Evolutionary conservation across 2,113 vertebrate genomes (phyloP), one percentile per base, ranked within the genome.

Genomic region (Gila orcuttii): DNA sequence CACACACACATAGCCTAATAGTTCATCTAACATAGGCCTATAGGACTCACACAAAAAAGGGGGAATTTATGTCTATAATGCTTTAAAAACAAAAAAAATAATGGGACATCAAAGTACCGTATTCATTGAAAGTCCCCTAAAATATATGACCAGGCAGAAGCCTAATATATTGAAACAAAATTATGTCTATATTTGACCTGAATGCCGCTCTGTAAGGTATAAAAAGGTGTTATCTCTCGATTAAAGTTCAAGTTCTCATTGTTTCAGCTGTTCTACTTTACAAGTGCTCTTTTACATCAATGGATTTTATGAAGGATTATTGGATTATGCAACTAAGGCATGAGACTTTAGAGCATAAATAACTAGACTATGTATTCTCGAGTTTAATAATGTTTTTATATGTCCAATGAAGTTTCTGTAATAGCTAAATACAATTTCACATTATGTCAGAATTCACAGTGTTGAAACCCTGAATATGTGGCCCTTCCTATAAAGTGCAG

Each of bases 271-370:
- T 75, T 47, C 45, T 4, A 25, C 50, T 71, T 33, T 42, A 13
- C 23, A 80, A 36, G 33, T 47, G 59, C 23, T 64, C 52, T 79
- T 83, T 75, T 39, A 36, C 55, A 21, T 60, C 21, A 84, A 6
- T 42, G 21, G 36, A 55, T 36, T 33, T 19, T 21, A 45, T 75
- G 28, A 7, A 17, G 21, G 19, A 66, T 85, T 57, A 76, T 55
- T 76, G n/a, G 21, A 69, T 76, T 81, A 73, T 76, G 77, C 33
- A 76, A 76, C n/a, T 33, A 47, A 80, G 17, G 33, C 79, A 81
- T 36, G 13, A 62, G 78, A 62, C 57, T 10, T 33, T 4, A 57
- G 52, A 39, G 19, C 7, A 79, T 60, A 2, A 25, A 60, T 39
- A 5, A 79, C 55, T 42, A 4, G 9, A 79, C 21, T 39, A 42